Conservation (phyloP, 2,113 vertebrate genomes). For the Eira barbara region DNA sequence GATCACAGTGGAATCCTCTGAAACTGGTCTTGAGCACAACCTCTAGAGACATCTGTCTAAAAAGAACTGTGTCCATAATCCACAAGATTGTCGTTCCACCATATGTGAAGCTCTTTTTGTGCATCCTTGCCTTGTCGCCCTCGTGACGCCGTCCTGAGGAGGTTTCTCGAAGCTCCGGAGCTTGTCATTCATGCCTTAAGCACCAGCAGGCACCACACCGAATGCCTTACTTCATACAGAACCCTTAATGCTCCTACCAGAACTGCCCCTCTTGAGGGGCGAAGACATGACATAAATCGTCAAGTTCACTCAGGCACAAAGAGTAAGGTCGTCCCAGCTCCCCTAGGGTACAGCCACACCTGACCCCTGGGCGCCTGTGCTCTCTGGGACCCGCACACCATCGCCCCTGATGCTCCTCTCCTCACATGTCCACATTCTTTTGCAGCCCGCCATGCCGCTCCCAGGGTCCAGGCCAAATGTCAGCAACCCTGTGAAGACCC, state of each 20-base stretch:
- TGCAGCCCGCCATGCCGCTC: rapidly evolving
- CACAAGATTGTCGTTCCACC: too few relatives aligned
- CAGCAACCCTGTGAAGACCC: background rate
- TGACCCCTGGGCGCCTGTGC: rapidly evolving
- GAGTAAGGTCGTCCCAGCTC: rapidly evolving
- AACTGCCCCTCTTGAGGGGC: background rate
- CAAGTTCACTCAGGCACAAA: background rate
- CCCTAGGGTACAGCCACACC: rapidly evolving
- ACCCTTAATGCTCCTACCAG: background rate
- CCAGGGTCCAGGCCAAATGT: background rate
- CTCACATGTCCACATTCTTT: rapidly evolving
- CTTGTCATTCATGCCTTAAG: background rate
- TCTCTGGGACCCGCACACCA: rapidly evolving
- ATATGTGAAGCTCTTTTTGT: rapidly evolving
- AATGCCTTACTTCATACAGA: background rate
- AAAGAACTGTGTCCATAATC: background rate
- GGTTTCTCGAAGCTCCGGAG: too few relatives aligned
- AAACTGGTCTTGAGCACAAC: background rate
- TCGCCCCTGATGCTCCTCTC: background rate
- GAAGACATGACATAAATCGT: background rate
- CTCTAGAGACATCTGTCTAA: background rate
- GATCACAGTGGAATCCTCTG: rapidly evolving
- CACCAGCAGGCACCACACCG: background rate
- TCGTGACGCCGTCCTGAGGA: rapidly evolving
- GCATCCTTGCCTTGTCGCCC: too few relatives aligned